Evolutionary conservation across 2,888 invertebrate species (phyloP).

Genomic region (Lobophora halterata): DNA sequence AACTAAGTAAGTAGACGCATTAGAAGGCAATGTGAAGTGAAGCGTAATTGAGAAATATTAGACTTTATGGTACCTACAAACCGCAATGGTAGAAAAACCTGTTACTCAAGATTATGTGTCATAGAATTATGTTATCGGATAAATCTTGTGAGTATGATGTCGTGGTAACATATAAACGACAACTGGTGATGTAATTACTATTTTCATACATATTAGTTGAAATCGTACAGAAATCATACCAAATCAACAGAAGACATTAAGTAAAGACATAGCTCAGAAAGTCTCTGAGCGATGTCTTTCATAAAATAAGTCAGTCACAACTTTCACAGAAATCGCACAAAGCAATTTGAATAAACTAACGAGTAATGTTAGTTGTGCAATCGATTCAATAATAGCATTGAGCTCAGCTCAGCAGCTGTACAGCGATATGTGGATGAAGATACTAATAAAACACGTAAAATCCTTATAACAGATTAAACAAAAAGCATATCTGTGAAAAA

Average conservation of each 20-base stretch:
- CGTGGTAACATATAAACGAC: conserved; percentile 4
- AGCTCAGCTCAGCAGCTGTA: conserved; percentile 11
- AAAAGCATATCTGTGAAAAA: too few species aligned
- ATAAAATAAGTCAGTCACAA: too few species aligned
- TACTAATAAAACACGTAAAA: too few species aligned
- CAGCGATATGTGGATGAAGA: conserved; percentile 1
- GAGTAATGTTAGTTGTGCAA: conserved; percentile 6
- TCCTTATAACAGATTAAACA: too few species aligned
- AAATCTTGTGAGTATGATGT: conserved; percentile 6
- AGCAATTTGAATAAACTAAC: conserved; percentile 14
- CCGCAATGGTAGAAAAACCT: conserved; percentile 18
- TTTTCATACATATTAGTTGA: too few species aligned
- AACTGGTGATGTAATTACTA: too few species aligned
- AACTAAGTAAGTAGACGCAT: conserved; percentile 1
- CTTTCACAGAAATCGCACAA: too few species aligned
- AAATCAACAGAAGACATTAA: too few species aligned
- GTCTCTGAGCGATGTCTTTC: too few species aligned
- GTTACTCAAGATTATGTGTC: conserved; percentile 24
- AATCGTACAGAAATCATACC: too few species aligned
- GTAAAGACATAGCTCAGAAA: too few species aligned
- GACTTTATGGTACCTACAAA: conserved; percentile 7
- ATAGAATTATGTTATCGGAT: too few species aligned
- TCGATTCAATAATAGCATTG: conserved; percentile 19
- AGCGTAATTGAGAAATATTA: conserved; percentile 15
- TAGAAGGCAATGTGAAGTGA: conserved; percentile 6